Base-by-base conservation (phyloP, 2,888 invertebrate genomes). In the Mamestra brassicae region DNA sequence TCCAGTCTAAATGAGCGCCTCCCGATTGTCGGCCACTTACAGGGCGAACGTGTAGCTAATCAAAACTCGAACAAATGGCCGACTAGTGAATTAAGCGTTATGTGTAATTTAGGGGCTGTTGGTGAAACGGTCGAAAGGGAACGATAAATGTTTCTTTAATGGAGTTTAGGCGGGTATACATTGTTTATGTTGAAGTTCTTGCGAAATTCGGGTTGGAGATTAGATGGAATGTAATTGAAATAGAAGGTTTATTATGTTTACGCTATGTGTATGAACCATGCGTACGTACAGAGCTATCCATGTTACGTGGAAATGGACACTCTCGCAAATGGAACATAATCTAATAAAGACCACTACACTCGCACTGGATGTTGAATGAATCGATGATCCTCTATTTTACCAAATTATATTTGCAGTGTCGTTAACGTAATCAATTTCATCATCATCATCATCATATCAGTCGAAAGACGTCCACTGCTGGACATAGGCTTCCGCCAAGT, bases 1-100 rank as follows among this genome's bases (percentile, higher is more conserved):
- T 91, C 91, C 90, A 75, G 78, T 82, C 86, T 85, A 89, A 91
- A 91, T 90, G 89, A 90, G 90, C 85, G 83, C 87, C 87, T 85
- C 78, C 73, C 86, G 82, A 86, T 89, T 90, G 89, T 87, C 89
- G 89, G 81, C 88, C 90, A 89, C 89, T 90, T 87, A 88, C 83
- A 80, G 79, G 38, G 79, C 74, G 71, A 76, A 67, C 85, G 78
- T 85, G 86, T 86, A 77, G 78, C 88, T 86, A 87, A 87, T 87
- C 87, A 87, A 85, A 87, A 87, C 86, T 87, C 83, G 77, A 85
- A 83, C 87, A 87, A 86, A 84, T 76, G 76, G 78, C 61, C 76
- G 76, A 75, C 77, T 87, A 15, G 85, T 84, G 85, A 87, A 84
- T 86, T 82, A 78, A 69, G 67, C 74, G 80, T 85, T 83, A 83